Evolutionary conservation across 2,797 vertebrate genomes (phyloP).

Genomic region (Eulemur coronatus): DNA sequence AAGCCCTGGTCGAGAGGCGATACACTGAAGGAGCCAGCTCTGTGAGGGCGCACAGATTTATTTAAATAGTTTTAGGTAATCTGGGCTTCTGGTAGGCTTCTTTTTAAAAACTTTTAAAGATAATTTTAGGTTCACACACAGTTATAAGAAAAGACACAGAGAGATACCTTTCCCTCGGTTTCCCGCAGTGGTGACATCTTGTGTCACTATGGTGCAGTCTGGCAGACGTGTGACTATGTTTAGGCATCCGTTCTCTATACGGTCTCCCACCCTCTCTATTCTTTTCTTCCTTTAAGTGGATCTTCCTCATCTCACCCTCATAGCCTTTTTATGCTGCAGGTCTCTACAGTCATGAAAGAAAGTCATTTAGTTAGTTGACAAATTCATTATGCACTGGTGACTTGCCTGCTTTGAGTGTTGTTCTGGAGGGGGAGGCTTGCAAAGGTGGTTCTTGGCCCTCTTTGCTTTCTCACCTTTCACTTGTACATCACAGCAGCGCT

Average conservation of each 20-base stretch:
- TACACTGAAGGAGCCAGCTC: too few species aligned
- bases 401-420: background rate
- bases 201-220: accelerated
- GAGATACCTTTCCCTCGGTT: background rate
- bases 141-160: background rate
- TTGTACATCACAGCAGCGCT: accelerated
- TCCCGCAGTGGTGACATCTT: background rate
- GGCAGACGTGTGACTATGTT: background rate
- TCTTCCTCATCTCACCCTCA: background rate
- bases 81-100: background rate
- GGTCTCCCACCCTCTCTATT: background rate
- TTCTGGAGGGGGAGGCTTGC: background rate
- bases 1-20: background rate
- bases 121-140: background rate
- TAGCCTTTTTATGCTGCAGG: background rate
- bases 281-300: background rate
- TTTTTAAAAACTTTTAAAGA: background rate
- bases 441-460: accelerated
- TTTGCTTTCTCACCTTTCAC: accelerated
- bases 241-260: background rate
- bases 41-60: background rate
- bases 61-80: background rate
- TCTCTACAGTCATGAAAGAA: background rate
- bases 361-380: background rate
- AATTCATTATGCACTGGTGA: background rate